Conservation (phyloP, 2,113 vertebrate genomes). For the Acanthochromis polyacanthus region DNA sequence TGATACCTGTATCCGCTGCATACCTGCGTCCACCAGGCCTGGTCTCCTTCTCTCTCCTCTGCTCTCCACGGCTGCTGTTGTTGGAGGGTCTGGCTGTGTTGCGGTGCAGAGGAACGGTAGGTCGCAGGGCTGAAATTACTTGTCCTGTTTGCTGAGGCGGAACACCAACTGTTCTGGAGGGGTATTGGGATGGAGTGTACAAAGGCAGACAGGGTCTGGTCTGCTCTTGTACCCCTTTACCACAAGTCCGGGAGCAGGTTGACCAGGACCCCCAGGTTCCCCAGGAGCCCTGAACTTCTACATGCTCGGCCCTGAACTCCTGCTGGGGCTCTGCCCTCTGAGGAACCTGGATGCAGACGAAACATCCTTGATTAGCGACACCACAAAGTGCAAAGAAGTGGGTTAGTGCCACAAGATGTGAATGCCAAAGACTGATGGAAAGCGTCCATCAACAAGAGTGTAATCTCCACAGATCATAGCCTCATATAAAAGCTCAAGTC, state of each 20-base stretch:
- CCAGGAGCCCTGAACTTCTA: conserved; percentile 86
- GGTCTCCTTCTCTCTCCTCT: conserved; percentile 51
- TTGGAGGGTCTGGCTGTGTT: conserved; percentile 57
- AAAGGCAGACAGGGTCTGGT: conserved; percentile 89
- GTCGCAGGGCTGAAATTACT: conserved; percentile 88
- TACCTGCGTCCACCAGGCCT: conserved; percentile 87
- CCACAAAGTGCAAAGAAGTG: conserved; percentile 14
- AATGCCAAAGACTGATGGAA: conserved; percentile 42
- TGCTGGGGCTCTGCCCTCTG: conserved; percentile 86
- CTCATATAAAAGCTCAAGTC: conserved; percentile 49
- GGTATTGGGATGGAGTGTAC: conserved; percentile 73
- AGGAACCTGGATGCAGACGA: conserved; percentile 83
- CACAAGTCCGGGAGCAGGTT: conserved; percentile 91
- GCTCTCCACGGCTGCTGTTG: conserved; percentile 43
- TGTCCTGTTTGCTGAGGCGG: conserved; percentile 71
- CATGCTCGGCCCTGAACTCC: conserved; percentile 69
- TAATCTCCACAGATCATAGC: conserved; percentile 51
- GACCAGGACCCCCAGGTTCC: conserved; percentile 94
- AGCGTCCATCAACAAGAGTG: conserved; percentile 38
- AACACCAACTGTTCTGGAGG: conserved; percentile 62
- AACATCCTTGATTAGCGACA: conserved; percentile 28
- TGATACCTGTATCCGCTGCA: background rate
- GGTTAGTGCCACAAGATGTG: background rate
- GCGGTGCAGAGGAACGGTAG: conserved; percentile 85
- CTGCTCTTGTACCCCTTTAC: conserved; percentile 91